These are phyloP conservation scores for Catamblyrhynchus diadema DNA, from an alignment of 2,797 vertebrate genomes.

Conservation along the genomic window DNA sequence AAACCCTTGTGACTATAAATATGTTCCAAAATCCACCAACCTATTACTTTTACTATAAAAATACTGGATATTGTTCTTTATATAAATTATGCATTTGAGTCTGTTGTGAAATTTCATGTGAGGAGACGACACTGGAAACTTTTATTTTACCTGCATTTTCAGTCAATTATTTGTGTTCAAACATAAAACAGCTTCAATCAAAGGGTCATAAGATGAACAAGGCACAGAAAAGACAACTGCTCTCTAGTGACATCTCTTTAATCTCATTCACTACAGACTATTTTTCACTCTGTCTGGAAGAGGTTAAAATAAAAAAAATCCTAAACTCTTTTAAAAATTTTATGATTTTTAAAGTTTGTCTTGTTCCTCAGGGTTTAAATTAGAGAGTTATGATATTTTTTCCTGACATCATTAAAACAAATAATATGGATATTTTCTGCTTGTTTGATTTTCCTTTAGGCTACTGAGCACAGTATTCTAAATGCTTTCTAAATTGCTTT, in stretches of 20 bases:
- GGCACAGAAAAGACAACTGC: neutral
- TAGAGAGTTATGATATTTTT: neutral
- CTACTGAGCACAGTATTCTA: neutral
- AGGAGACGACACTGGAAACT: neutral
- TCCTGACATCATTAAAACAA: neutral
- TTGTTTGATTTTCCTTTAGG: neutral
- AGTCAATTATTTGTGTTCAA: neutral
- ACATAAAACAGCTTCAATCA: neutral
- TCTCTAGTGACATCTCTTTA: neutral
- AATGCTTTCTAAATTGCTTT: neutral
- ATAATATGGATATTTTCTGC: neutral
- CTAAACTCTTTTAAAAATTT: neutral
- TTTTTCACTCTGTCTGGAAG: neutral
- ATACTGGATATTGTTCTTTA: neutral
- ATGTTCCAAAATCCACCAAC: neutral
- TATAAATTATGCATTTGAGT: neutral
- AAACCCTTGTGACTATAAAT: neutral
- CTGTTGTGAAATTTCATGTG: neutral
- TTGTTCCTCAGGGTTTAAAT: neutral
- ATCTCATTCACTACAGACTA: neutral
- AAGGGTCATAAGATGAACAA: neutral
- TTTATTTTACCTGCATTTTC: slow-evolving; percentile 2
- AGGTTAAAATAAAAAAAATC: neutral
- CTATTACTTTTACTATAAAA: neutral
- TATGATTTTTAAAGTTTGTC: neutral